These are phyloP conservation scores for Grammomys surdaster DNA, from an alignment of 2,113 vertebrate species.

Conservation along the genomic window DNA sequence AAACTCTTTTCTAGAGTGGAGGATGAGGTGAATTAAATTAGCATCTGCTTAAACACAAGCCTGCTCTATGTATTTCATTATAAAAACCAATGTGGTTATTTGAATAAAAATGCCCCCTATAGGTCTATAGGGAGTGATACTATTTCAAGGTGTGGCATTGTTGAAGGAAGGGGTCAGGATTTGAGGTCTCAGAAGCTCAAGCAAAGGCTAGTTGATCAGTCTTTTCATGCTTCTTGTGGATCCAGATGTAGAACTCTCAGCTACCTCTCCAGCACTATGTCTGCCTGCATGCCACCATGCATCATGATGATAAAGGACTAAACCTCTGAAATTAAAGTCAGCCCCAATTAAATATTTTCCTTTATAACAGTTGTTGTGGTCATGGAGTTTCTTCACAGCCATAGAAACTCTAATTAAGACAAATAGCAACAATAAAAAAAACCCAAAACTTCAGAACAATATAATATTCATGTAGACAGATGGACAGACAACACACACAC, in stretches of 20 bases:
- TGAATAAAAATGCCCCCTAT: background rate
- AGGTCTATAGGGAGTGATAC: background rate
- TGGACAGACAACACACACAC: background rate
- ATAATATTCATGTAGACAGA: background rate
- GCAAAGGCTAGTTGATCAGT: background rate
- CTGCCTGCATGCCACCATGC: background rate
- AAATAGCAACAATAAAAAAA: background rate
- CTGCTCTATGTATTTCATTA: background rate
- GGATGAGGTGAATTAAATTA: background rate
- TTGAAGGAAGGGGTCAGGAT: background rate
- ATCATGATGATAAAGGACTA: background rate
- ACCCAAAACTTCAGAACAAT: background rate
- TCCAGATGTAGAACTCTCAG: background rate
- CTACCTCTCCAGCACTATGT: too few species aligned
- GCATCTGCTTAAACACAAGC: background rate
- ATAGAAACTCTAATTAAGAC: background rate
- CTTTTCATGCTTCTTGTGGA: background rate
- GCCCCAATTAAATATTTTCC: background rate
- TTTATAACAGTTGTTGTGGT: background rate
- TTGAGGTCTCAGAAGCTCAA: background rate
- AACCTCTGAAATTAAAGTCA: background rate
- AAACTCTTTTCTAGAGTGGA: background rate
- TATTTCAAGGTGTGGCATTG: background rate
- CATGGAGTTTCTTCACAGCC: background rate
- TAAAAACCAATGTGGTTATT: background rate